phyloP scores from a whole-genome alignment of 2,113 vertebrate species.

The Silurus glanis region DNA sequence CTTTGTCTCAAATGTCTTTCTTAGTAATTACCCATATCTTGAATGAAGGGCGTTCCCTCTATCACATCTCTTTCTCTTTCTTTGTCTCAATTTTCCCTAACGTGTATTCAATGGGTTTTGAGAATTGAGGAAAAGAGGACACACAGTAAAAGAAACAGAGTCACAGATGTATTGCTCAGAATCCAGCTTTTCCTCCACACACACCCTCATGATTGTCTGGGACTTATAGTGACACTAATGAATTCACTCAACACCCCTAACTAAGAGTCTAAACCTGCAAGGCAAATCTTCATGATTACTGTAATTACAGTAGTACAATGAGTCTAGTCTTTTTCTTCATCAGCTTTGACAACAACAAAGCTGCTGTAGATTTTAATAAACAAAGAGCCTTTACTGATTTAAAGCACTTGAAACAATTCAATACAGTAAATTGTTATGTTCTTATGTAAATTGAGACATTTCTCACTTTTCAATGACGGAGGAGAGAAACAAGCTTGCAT shows the following conservation, averaged over 20 bases:
- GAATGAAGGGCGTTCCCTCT: not conserved
- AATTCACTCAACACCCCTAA: slow-evolving; percentile 39
- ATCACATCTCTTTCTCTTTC: not conserved
- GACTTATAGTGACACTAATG: slow-evolving; percentile 32
- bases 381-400: not conserved
- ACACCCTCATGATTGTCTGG: slow-evolving; percentile 18
- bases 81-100: not conserved
- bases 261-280: not conserved
- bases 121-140: not conserved
- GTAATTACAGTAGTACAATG: slow-evolving; percentile 39
- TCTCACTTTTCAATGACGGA: not conserved
- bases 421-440: not conserved
- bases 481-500: not conserved
- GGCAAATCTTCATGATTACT: slow-evolving; percentile 41
- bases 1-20: not conserved
- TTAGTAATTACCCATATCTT: not conserved
- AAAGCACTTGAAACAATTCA: not conserved
- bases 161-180: slow-evolving; percentile 36
- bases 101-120: not conserved
- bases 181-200: slow-evolving; percentile 17
- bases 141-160: not conserved
- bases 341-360: not conserved
- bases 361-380: not conserved
- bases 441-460: not conserved
- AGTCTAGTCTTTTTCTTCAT: slow-evolving; percentile 30